Evolutionary conservation across 37 sponge, comb jelly and placozoan genomes (phyloP), one percentile per base, ranked within the genome.

Genomic region (Geodia barretti): DNA sequence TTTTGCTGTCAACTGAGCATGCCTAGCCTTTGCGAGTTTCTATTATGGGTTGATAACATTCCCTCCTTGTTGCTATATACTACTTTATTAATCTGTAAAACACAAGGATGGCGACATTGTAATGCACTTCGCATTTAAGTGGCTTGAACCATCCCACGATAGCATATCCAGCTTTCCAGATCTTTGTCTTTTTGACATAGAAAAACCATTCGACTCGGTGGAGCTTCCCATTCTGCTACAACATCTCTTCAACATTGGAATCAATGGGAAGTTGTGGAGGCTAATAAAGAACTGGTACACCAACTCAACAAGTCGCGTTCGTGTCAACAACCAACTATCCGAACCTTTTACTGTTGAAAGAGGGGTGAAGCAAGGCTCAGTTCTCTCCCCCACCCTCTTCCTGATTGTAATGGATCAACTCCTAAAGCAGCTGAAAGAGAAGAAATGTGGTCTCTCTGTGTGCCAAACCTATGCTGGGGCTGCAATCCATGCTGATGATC

Each of bases 321-420:
- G 70, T 69, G 70, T 69, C 1, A 2, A 7, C 70, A 36, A 31
- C 37, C 2, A 35, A 34, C 5, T 73, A 20, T 73, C 74, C 21
- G 29, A 3, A 3, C 74, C 43, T 2, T 34, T 43, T 23, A 36
- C 7, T 35, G 37, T 69, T 5, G 34, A 36, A 36, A 69, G 70
- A 69, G 70, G 70, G 3, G 70, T 69, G 37, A 69, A 69, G 34
- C 70, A 69, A 35, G 70, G 70, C 37, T 69, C 70, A 1, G 70
- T 69, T 1, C 37, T 69, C 3, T 69, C 70, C 34, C 70, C 70
- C 7, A 31, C 37, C 4, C 32, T 69, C 4, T 73, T 73, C 9
- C 17, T 73, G 29, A 73, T 39, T 39, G 74, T 73, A 19, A 39
- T 73, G 35, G 74, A 73, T 8, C 4, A 4, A 2, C 74, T 73